These are phyloP conservation scores for Chaetophractus vellerosus DNA, from an alignment of 2,797 vertebrate genomes.

Conservation along the genomic window DNA sequence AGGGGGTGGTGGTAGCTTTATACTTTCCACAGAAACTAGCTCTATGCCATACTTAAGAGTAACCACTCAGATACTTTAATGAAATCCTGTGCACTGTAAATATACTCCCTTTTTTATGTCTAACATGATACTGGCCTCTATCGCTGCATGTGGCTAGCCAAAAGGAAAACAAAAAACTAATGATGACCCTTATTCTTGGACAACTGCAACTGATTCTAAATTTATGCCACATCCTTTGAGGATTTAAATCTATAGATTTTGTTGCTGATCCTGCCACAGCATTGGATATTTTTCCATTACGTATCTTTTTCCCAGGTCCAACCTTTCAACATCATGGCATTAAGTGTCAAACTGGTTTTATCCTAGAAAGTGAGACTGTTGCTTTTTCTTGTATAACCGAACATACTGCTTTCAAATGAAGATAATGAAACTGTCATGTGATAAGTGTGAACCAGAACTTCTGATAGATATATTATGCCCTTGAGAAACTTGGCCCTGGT, in stretches of 20 bases:
- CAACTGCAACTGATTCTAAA: not conserved
- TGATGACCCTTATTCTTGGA: not conserved
- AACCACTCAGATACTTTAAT: not conserved
- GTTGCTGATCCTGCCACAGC: not conserved
- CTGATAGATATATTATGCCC: not conserved
- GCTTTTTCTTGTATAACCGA: not conserved
- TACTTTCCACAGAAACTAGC: not conserved
- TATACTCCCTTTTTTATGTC: not conserved
- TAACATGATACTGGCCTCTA: not conserved
- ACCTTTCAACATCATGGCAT: not conserved
- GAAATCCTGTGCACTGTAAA: not conserved
- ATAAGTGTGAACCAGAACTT: not conserved
- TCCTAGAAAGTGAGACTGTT: not conserved
- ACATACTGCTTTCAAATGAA: not conserved
- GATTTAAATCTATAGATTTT: not conserved
- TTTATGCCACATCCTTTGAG: not conserved
- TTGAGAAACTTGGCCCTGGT: not conserved
- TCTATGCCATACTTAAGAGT: not conserved
- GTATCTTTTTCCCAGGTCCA: not conserved
- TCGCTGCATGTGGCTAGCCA: not conserved
- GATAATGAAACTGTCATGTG: not conserved
- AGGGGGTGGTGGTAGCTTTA: not conserved
- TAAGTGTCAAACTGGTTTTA: not conserved
- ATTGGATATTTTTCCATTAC: not conserved
- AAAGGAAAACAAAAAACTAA: not conserved